These are phyloP conservation scores for Cantharis rufa DNA, from an alignment of 2,888 invertebrate genomes.

Conservation along the genomic window DNA sequence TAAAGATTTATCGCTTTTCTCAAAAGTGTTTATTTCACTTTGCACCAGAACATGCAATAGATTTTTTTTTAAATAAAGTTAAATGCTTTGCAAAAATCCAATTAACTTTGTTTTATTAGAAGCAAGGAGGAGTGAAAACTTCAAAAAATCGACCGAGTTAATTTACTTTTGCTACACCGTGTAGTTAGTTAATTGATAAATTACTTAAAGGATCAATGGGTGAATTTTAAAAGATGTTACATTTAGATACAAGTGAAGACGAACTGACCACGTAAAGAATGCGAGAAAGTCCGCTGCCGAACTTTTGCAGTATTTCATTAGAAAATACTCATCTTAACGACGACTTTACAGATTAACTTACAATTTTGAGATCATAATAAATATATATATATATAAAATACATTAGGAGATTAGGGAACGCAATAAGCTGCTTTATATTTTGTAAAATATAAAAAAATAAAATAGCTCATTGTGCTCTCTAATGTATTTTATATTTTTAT, in stretches of 20 bases:
- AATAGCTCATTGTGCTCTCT: too few species aligned
- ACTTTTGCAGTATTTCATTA: too few species aligned
- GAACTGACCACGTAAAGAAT: too few species aligned
- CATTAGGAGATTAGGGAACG: too few species aligned
- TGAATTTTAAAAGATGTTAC: neutral
- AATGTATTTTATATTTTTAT: too few species aligned
- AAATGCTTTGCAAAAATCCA: neutral
- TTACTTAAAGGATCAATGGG: neutral
- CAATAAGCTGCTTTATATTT: too few species aligned
- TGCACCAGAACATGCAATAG: neutral
- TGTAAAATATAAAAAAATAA: too few species aligned
- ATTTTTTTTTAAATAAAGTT: neutral
- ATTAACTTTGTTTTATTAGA: neutral
- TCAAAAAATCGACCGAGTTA: neutral
- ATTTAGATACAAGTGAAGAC: neutral
- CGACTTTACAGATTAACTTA: too few species aligned
- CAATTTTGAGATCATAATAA: too few species aligned
- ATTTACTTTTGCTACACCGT: neutral
- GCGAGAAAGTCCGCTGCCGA: too few species aligned
- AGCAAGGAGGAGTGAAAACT: neutral
- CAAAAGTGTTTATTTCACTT: neutral
- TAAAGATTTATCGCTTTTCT: slow-evolving; percentile 13
- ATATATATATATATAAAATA: too few species aligned
- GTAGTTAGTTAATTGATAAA: neutral
- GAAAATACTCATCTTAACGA: too few species aligned